Evolutionary conservation across 1,140 invertebrate species (phyloP).

Genomic region (Philopotamus ludificatus): DNA sequence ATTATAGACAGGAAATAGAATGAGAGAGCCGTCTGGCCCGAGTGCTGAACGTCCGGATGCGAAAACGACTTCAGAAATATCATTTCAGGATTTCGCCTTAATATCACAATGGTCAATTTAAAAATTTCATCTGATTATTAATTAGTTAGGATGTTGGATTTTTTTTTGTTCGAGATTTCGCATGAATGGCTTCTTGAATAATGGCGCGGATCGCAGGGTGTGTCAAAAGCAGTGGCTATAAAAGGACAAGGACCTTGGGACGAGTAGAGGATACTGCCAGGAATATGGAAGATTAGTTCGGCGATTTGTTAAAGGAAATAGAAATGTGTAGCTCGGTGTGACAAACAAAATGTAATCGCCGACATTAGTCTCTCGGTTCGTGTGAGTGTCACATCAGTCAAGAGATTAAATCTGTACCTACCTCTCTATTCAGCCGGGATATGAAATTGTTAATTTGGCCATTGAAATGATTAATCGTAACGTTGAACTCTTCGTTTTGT

Average conservation of each 20-base stretch:
- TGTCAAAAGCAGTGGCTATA: neutral
- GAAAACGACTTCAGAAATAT: no score
- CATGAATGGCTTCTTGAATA: no score
- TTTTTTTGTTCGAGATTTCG: no score
- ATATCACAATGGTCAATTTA: no score
- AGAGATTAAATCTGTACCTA: conserved; percentile 28
- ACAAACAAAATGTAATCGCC: conserved; percentile 40
- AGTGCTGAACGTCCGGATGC: no score
- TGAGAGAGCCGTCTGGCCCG: no score
- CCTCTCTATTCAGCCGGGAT: neutral
- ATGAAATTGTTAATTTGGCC: neutral
- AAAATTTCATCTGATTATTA: no score
- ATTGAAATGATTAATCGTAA: neutral
- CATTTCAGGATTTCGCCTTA: no score
- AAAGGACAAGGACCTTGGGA: no score
- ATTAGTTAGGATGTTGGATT: no score
- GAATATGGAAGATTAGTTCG: conserved; percentile 26
- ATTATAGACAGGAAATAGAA: no score
- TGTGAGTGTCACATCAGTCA: conserved; percentile 29
- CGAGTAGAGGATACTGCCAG: neutral
- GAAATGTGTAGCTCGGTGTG: conserved; percentile 18
- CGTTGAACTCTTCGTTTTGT: neutral
- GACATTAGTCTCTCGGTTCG: conserved; percentile 31
- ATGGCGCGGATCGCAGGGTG: neutral
- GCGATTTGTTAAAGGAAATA: conserved; percentile 33